Evolutionary conservation across 2,113 vertebrate genomes (phyloP), one percentile per base, ranked within the genome.

Genomic region (Psilopogon haemacephalus): DNA sequence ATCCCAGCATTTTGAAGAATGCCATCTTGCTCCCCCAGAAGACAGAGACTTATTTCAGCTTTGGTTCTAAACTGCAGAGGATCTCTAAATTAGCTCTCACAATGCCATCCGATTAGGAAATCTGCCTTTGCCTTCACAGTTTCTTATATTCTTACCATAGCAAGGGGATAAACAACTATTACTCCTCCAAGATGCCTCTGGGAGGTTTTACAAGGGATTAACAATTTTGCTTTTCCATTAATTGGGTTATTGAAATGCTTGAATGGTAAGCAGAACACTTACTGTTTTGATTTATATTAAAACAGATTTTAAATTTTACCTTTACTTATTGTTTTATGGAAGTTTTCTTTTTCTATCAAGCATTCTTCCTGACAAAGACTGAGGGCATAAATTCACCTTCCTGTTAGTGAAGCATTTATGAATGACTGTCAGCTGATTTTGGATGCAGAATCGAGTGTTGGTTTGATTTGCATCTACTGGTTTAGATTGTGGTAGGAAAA

Each of bases 1-100:
- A 98, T 97, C 97, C 95, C 95, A 97, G 95, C 95, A 97, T 98
- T 98, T 97, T 96, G 87, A 95, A 95, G 96, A 97, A 97, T 97
- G 88, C 89, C 94, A 84, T 97, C 94, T 97, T 98, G 90, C 95
- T 96, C 95, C 81, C 68, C 95, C 80, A 78, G 85, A 97, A 97
- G 85, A 84, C 63, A 42, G 93, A 91, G 94, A 95, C 91, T 97
- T 97, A 95, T 97, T 98, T 97, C 89, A 97, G 96, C 86, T 97
- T 96, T 97, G 78, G 93, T 94, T 94, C 87, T 95, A 96, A 98
- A 97, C 87, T 86, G 95, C 92, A 95, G 27, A 95, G 84, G 76
- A 91, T 94, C 88, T 86, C 73, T 95, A 95, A 93, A 90, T 92
- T 92, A 95, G 91, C 76, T 94, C 83, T 96, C 83, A 80, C 95